Conservation (phyloP, 2,888 invertebrate genomes). For the Melangyna quadrimaculata region DNA sequence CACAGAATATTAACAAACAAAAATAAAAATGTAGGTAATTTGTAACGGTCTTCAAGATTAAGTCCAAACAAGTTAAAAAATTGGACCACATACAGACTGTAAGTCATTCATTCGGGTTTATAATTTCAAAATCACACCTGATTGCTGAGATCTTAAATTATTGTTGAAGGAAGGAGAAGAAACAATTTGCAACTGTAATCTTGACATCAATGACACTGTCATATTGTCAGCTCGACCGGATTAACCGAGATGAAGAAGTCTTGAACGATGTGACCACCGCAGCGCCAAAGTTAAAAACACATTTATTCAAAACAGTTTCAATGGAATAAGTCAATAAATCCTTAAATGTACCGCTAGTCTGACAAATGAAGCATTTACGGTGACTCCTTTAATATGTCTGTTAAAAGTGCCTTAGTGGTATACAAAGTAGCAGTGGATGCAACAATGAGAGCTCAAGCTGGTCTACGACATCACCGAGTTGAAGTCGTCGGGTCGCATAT, state of each 20-base stretch:
- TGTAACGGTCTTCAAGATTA: neutral
- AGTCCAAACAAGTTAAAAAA: neutral
- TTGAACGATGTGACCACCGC: neutral
- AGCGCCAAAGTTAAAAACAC: neutral
- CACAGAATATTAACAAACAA: neutral
- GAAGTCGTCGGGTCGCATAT: neutral
- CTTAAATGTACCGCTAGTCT: neutral
- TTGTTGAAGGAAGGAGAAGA: neutral
- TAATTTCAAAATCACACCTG: neutral
- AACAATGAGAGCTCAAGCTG: neutral
- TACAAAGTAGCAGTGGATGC: conserved; percentile 1
- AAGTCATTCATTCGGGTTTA: neutral
- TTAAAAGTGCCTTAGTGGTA: neutral
- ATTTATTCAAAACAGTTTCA: neutral
- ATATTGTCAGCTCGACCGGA: neutral
- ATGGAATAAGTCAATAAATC: conserved; percentile 35
- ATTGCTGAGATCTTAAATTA: neutral
- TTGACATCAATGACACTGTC: neutral
- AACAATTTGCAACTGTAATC: neutral
- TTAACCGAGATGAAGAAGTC: neutral
- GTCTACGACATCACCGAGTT: neutral
- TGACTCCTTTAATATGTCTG: neutral
- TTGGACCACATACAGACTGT: neutral
- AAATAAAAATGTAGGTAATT: conserved; percentile 20
- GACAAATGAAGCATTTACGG: conserved; percentile 14